These are phyloP conservation scores for Phymastichus coffea DNA, from an alignment of 1,140 invertebrate genomes.

Conservation along the genomic window DNA sequence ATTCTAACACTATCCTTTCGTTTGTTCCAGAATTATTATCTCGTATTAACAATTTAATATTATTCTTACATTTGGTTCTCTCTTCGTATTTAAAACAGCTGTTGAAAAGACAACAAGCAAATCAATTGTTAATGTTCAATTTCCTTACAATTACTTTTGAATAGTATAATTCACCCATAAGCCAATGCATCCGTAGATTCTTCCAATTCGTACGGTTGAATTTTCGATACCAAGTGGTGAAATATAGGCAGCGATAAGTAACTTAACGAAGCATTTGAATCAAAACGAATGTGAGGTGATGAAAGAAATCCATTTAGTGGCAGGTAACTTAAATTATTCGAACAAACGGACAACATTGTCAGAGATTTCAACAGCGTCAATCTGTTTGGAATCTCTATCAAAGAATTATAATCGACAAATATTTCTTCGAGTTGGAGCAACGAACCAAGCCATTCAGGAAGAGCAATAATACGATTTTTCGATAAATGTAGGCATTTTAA, in stretches of 20 bases:
- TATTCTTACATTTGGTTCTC: slow-evolving; percentile 28
- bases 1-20: slow-evolving; percentile 35
- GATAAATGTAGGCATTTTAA: slow-evolving; percentile 40
- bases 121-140: neutral
- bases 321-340: slow-evolving; percentile 47
- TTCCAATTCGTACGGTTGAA: slow-evolving; percentile 11
- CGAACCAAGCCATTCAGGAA: slow-evolving; percentile 47
- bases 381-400: slow-evolving; percentile 46
- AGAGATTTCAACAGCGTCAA: slow-evolving; percentile 41
- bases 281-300: slow-evolving; percentile 40
- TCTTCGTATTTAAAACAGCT: slow-evolving; percentile 36
- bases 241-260: slow-evolving; percentile 45
- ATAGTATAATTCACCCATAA: slow-evolving; percentile 32
- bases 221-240: slow-evolving; percentile 37
- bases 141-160: too few relatives aligned
- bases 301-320: slow-evolving; percentile 48
- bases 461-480: slow-evolving; percentile 38
- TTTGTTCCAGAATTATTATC: slow-evolving; percentile 13
- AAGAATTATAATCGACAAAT: slow-evolving; percentile 41
- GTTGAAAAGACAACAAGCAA: slow-evolving; percentile 5
- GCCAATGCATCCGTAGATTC: slow-evolving; percentile 27
- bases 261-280: slow-evolving; percentile 41
- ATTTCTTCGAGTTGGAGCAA: slow-evolving; percentile 41
- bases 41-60: slow-evolving; percentile 34
- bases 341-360: slow-evolving; percentile 41